These are phyloP conservation scores for Branchellion lobata DNA, from an alignment of 2,888 invertebrate species.

Conservation along the genomic window DNA sequence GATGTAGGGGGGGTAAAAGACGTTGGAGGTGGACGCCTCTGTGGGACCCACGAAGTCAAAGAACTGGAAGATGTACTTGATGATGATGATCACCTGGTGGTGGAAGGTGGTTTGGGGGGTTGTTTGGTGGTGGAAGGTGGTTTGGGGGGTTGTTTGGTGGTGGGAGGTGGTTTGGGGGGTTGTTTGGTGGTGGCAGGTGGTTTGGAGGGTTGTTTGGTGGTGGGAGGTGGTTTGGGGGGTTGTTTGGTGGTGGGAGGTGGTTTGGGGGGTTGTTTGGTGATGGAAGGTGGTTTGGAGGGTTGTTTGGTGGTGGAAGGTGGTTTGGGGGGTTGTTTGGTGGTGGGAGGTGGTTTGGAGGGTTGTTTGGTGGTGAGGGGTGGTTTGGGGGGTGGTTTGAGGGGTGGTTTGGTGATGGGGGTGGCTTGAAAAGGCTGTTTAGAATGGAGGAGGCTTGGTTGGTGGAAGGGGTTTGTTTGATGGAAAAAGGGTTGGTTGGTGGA, in stretches of 20 bases:
- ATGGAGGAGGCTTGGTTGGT: too few species aligned
- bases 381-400: not conserved
- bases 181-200: too few species aligned
- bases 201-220: too few species aligned
- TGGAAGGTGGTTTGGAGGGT: not conserved
- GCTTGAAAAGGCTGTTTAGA: too few species aligned
- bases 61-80: slow-evolving; percentile 96
- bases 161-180: too few species aligned
- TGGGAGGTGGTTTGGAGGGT: too few species aligned
- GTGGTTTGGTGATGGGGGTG: too few species aligned
- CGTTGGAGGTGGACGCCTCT: slow-evolving; percentile 55
- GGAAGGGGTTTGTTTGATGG: too few species aligned
- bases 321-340: too few species aligned
- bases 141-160: not conserved
- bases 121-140: not conserved
- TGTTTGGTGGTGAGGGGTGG: not conserved
- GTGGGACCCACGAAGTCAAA: slow-evolving; percentile 55
- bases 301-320: not conserved
- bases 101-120: slow-evolving; percentile 51
- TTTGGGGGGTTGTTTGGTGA: not conserved
- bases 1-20: slow-evolving; percentile 73
- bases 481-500: too few species aligned
- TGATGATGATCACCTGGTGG: slow-evolving; percentile 83
- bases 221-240: too few species aligned
- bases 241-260: not conserved